Evolutionary conservation across 2,113 vertebrate genomes (phyloP).

Genomic region (Sapayoa aenigma): DNA sequence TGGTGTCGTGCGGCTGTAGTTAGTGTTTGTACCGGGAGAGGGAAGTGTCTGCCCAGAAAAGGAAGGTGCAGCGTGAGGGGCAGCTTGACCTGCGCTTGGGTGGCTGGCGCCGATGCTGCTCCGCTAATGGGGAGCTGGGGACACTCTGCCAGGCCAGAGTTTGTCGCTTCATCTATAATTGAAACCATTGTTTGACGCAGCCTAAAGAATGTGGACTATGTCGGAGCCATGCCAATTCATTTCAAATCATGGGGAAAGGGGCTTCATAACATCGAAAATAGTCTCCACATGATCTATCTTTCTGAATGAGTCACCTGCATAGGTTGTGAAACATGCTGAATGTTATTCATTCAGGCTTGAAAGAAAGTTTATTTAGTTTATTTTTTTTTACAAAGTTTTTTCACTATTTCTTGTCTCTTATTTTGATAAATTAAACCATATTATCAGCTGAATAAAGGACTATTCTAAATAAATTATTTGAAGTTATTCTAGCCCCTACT

Average conservation of each 20-base stretch:
- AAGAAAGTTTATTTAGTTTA: not conserved
- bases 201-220: not conserved
- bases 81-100: rapidly evolving
- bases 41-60: constrained; percentile 52
- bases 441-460: not conserved
- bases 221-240: not conserved
- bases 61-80: not conserved
- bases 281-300: not conserved
- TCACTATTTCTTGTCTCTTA: not conserved
- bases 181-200: not conserved
- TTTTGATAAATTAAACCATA: not conserved
- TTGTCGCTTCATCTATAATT: not conserved
- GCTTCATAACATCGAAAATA: not conserved
- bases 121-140: not conserved
- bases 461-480: not conserved
- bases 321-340: not conserved
- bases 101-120: not conserved
- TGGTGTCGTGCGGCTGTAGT: not conserved
- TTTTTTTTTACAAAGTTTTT: not conserved
- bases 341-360: not conserved
- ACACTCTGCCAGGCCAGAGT: not conserved
- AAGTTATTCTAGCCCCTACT: not conserved
- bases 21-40: constrained; percentile 48
- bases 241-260: not conserved
- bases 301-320: not conserved